Evolutionary conservation across 2,113 vertebrate species (phyloP).

Genomic region (Entomyzon cyanotis): DNA sequence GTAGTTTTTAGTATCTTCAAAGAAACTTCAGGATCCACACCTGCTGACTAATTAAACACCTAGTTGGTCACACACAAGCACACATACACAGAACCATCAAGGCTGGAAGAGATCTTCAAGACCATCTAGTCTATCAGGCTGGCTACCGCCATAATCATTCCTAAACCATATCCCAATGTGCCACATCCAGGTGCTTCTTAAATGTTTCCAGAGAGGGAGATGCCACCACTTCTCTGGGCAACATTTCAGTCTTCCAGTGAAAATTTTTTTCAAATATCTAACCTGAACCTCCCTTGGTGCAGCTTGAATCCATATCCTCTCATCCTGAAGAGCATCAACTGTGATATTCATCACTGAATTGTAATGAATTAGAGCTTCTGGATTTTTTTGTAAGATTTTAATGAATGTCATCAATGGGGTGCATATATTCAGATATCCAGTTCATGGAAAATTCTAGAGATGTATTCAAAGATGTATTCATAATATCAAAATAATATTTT

Average conservation of each 20-base stretch:
- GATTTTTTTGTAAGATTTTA: neutral
- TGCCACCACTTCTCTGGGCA: neutral
- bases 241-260: neutral
- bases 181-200: neutral
- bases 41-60: neutral
- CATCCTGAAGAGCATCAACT: neutral
- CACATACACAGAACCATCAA: neutral
- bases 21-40: neutral
- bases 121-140: neutral
- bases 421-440: neutral
- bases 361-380: neutral
- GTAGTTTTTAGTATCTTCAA: neutral
- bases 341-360: neutral
- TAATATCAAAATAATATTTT: neutral
- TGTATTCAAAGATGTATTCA: neutral
- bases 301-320: neutral
- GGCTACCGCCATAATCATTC: too few species aligned
- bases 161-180: neutral
- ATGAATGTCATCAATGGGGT: neutral
- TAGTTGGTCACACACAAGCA: too few species aligned
- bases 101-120: neutral
- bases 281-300: neutral
- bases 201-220: neutral
- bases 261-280: neutral
- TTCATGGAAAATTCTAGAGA: neutral